These are phyloP conservation scores for Aphidius gifuensis DNA, from an alignment of 1,140 invertebrate genomes.

Conservation along the genomic window DNA sequence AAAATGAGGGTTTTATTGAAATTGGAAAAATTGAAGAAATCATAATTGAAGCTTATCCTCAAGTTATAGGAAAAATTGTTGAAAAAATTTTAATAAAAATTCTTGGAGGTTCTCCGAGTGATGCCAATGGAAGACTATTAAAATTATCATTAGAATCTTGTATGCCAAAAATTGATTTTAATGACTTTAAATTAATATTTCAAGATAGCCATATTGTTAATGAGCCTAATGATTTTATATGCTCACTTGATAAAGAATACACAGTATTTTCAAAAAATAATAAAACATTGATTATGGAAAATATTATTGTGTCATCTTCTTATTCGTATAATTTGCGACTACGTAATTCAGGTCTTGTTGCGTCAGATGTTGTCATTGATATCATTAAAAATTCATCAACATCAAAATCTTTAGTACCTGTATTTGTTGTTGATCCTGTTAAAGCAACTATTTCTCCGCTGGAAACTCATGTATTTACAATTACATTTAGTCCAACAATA, in stretches of 20 bases:
- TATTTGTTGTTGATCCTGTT: slow-evolving; percentile 32
- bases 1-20: slow-evolving; percentile 25
- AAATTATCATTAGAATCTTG: slow-evolving; percentile 29
- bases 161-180: slow-evolving; percentile 37
- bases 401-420: slow-evolving; percentile 13
- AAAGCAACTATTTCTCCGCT: slow-evolving; percentile 31
- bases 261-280: slow-evolving; percentile 34
- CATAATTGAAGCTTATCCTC: slow-evolving; percentile 29
- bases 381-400: slow-evolving; percentile 21
- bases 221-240: slow-evolving; percentile 31
- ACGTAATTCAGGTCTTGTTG: slow-evolving; percentile 34
- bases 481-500: slow-evolving; percentile 34
- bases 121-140: slow-evolving; percentile 26
- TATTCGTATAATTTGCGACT: slow-evolving; percentile 31
- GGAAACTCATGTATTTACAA: slow-evolving; percentile 31
- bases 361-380: slow-evolving; percentile 29
- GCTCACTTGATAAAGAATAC: slow-evolving; percentile 28
- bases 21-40: slow-evolving; percentile 26
- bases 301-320: slow-evolving; percentile 29
- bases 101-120: slow-evolving; percentile 25
- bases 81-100: slow-evolving; percentile 31
- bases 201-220: slow-evolving; percentile 38
- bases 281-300: slow-evolving; percentile 35
- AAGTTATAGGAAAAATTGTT: slow-evolving; percentile 26
- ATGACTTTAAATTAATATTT: slow-evolving; percentile 38